A percentile compares a stretch with the other conserved stretches of the same genome.
Evolutionary conservation across 1,140 invertebrate species (phyloP).

Genomic region (Drosophila navojoa): DNA sequence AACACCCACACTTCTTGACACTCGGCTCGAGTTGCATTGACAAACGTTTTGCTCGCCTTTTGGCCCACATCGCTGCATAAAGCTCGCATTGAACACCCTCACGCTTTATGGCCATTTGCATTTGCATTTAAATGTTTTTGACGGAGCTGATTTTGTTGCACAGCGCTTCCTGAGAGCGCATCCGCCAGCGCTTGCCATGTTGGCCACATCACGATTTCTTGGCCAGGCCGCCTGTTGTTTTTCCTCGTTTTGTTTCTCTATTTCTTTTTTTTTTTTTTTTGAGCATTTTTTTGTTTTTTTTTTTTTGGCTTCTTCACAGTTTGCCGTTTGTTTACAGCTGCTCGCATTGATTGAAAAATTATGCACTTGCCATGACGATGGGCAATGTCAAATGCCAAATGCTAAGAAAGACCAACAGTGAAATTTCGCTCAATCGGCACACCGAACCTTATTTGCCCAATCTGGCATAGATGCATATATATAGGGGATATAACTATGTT

Average conservation of each 20-base stretch:
- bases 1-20: slow-evolving; percentile 74
- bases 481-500: slow-evolving; percentile 1
- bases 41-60: slow-evolving; percentile 73
- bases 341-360: slow-evolving; percentile 81
- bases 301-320: slow-evolving; percentile 40
- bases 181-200: slow-evolving; percentile 42
- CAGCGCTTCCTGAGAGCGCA: slow-evolving; percentile 41
- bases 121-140: slow-evolving; percentile 81
- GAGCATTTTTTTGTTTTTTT: not conserved
- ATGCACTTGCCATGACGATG: slow-evolving; percentile 79
- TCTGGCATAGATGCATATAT: slow-evolving; percentile 43
- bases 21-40: slow-evolving; percentile 64
- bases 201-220: slow-evolving; percentile 49
- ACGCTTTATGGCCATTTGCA: slow-evolving; percentile 78
- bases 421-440: slow-evolving; percentile 31
- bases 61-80: slow-evolving; percentile 79
- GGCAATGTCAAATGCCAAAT: slow-evolving; percentile 73
- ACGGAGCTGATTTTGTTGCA: slow-evolving; percentile 37
- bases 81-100: slow-evolving; percentile 78
- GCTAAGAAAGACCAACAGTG: slow-evolving; percentile 39
- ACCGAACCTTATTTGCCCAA: slow-evolving; percentile 49
- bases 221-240: slow-evolving; percentile 36
- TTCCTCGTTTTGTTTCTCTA: slow-evolving; percentile 30
- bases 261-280: slow-evolving; percentile 4
- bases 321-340: slow-evolving; percentile 76